Evolutionary conservation across 2,888 invertebrate species (phyloP).

Genomic region (Dinocampus coccinellae): DNA sequence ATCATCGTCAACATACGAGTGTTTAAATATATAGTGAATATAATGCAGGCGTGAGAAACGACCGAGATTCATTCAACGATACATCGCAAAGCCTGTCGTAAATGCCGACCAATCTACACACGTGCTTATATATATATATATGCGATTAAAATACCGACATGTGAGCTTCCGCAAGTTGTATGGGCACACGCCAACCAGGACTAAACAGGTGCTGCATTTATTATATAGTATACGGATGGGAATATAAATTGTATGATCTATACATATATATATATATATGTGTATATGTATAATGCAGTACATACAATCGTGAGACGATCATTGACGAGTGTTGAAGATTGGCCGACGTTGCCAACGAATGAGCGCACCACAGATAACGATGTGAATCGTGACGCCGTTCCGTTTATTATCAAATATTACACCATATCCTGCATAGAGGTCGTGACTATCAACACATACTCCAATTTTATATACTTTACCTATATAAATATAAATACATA

Average conservation of each 20-base stretch:
- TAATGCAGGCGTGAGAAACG: slow-evolving; percentile 29
- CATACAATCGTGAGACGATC: slow-evolving; percentile 8
- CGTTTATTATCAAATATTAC: slow-evolving; percentile 48
- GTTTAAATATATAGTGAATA: not conserved
- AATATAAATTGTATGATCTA: not conserved
- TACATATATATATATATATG: no score
- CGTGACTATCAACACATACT: not conserved
- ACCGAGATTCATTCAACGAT: slow-evolving; percentile 31
- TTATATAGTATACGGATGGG: slow-evolving; percentile 4
- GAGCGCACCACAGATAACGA: slow-evolving; percentile 40
- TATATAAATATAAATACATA: no score
- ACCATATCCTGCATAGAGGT: slow-evolving; percentile 45
- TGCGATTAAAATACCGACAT: slow-evolving; percentile 4
- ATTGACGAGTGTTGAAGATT: slow-evolving; percentile 18
- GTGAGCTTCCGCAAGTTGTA: slow-evolving; percentile 11
- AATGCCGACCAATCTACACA: slow-evolving; percentile 17
- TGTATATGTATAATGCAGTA: no score
- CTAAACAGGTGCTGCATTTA: not conserved
- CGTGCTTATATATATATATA: not conserved
- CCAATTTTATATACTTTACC: not conserved
- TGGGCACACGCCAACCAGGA: not conserved
- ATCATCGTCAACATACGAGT: not conserved
- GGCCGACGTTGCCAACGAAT: slow-evolving; percentile 16
- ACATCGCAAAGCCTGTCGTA: slow-evolving; percentile 17
- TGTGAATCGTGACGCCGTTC: slow-evolving; percentile 48